phyloP scores from a whole-genome alignment of 1,140 invertebrate genomes.

The Aphelinus atriplicis region DNA sequence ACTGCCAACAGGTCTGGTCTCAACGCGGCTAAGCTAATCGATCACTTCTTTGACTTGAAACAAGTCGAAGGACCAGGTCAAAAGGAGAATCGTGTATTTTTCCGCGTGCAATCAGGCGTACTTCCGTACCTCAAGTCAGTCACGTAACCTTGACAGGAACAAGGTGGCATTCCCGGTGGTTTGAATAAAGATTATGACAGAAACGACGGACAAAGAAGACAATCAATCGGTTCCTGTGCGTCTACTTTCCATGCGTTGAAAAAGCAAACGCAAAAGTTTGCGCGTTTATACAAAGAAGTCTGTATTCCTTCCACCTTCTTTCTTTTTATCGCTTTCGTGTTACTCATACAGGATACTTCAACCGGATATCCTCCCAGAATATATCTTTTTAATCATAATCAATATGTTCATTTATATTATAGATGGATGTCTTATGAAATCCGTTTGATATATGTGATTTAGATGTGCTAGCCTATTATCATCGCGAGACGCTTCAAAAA shows the following conservation, averaged over 20 bases:
- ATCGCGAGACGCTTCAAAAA: background rate
- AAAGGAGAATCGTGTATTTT: background rate
- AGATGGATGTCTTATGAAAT: constrained; percentile 20
- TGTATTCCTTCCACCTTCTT: background rate
- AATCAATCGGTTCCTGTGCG: background rate
- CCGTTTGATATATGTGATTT: background rate
- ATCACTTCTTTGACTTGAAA: background rate
- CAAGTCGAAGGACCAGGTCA: background rate
- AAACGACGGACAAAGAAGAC: background rate
- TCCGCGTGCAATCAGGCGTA: background rate
- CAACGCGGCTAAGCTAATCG: constrained; percentile 1
- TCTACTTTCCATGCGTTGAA: background rate
- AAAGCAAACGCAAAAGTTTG: constrained; percentile 4
- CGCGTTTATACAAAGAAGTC: constrained; percentile 12
- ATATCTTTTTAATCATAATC: background rate
- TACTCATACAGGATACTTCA: constrained; percentile 25
- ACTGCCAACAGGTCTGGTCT: background rate
- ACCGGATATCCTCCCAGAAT: constrained; percentile 8
- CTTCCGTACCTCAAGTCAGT: background rate
- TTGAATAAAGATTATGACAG: constrained; percentile 8
- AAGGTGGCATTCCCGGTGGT: background rate
- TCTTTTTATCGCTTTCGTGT: background rate
- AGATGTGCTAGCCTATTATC: constrained; percentile 10
- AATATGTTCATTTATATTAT: constrained; percentile 1
- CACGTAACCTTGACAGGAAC: constrained; percentile 1